Base-by-base conservation (phyloP, 1,140 invertebrate genomes). In the Drosophila neocordata region DNA sequence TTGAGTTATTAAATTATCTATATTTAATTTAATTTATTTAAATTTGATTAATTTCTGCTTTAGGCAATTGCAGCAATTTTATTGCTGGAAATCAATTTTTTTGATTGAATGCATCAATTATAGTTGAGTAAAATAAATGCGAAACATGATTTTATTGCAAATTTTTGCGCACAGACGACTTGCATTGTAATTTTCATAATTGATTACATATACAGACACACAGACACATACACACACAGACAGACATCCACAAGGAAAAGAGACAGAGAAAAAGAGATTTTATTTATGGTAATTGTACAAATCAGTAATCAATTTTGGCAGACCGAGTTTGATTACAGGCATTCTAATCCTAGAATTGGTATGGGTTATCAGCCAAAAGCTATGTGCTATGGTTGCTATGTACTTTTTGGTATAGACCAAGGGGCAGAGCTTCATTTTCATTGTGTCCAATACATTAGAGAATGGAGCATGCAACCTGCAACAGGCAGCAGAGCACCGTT, bases 381-480 rank as follows among this genome's bases (percentile, higher is more conserved):
- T 44, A 24, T 24, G 22, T 24, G 22, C 22, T 4, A 24, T 24
- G 22, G 22, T 24, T 24, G n/a, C n/a, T n/a, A n/a, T n/a, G n/a
- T n/a, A n/a, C n/a, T n/a, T n/a, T n/a, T n/a, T n/a, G n/a, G n/a
- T n/a, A n/a, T n/a, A n/a, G n/a, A n/a, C n/a, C n/a, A n/a, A 4
- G 2, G n/a, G 31, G 13, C 8, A n/a, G 24, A 34, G 12, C 67
- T 37, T 31, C 34, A 51, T 18, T 74, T 74, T 56, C 64, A 48
- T 75, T 75, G 74, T 75, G 72, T 75, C 64, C 71, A 75, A 75
- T 68, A 52, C 71, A 62, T 56, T 68, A 74, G 38, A 22, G 51
- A 41, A 51, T 38, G 38, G 27, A n/a, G 7, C 8, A 12, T n/a
- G 34, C 7, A n/a, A n/a, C 35, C 20, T n/a, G 31, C 20, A 41